Percentiles rank a stretch among this genome's conserved stretches.
These are phyloP conservation scores for Drepana falcataria DNA, from an alignment of 2,888 invertebrate species.

Conservation along the genomic window DNA sequence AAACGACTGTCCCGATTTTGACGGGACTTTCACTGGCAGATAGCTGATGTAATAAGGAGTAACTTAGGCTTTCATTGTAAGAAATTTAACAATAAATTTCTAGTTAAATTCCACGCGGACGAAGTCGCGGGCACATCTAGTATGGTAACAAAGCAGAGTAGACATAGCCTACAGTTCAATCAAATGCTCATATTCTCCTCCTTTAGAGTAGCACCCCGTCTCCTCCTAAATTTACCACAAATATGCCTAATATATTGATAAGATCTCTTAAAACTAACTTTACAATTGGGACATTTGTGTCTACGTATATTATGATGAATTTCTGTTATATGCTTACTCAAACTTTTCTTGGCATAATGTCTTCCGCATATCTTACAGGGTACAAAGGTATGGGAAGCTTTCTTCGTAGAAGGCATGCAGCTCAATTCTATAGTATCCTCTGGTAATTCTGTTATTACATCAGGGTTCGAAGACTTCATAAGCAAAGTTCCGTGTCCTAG, in stretches of 20 bases:
- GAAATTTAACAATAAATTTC: too few relatives aligned
- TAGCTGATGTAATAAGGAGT: too few relatives aligned
- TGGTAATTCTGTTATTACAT: constrained; percentile 25
- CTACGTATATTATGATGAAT: constrained; percentile 15
- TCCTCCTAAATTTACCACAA: constrained; percentile 1
- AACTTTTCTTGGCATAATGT: constrained; percentile 4
- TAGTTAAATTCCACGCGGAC: too few relatives aligned
- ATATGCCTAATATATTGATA: constrained; percentile 19
- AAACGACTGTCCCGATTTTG: too few relatives aligned
- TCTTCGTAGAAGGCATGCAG: constrained; percentile 10
- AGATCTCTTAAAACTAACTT: constrained; percentile 17
- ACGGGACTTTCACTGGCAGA: too few relatives aligned
- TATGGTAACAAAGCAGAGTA: too few relatives aligned
- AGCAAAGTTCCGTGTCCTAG: constrained; percentile 31
- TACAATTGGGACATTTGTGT: constrained; percentile 23
- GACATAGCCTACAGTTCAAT: neutral
- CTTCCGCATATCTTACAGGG: constrained; percentile 17
- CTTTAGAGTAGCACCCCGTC: neutral
- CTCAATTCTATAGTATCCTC: constrained; percentile 17
- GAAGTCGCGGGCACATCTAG: too few relatives aligned
- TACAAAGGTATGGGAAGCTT: neutral
- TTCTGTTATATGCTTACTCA: constrained; percentile 21
- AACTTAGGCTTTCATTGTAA: too few relatives aligned
- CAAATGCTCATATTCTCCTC: neutral
- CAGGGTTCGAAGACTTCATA: constrained; percentile 28